A percentile compares a stretch with the other conserved stretches of the same genome.
Evolutionary conservation across 2,113 vertebrate species (phyloP).

Genomic region (Donacobius atricapilla): DNA sequence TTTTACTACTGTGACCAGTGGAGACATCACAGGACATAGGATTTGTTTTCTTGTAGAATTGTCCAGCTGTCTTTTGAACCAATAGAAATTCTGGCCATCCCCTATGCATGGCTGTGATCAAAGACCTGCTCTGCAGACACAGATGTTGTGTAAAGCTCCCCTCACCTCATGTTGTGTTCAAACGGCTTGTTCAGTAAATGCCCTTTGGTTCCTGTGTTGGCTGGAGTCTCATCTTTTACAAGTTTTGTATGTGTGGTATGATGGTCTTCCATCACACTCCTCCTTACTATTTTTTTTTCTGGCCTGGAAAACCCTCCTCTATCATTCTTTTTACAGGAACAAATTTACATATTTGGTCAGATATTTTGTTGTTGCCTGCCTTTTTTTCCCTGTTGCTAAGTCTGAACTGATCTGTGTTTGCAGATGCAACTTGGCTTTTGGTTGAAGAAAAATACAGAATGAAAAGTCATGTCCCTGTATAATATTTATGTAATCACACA

Average conservation of each 20-base stretch:
- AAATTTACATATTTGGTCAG: background rate
- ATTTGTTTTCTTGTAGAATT: background rate
- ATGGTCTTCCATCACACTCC: background rate
- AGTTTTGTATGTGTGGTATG: background rate
- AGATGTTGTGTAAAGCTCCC: background rate
- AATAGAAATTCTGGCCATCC: background rate
- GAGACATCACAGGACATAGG: background rate
- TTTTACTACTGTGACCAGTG: background rate
- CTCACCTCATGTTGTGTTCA: background rate
- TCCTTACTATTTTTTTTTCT: background rate
- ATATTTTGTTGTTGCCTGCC: background rate
- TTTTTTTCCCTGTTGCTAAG: background rate
- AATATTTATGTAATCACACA: background rate
- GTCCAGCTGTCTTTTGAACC: background rate
- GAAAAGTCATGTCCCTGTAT: background rate
- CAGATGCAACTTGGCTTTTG: background rate
- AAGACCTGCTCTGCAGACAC: background rate
- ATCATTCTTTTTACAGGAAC: background rate
- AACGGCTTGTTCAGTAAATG: background rate
- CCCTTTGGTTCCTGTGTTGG: background rate
- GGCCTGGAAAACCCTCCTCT: background rate
- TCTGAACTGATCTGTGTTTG: background rate
- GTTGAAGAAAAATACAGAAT: background rate
- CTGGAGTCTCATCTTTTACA: background rate
- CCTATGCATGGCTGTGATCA: background rate